Evolutionary conservation across 2,888 invertebrate species (phyloP), one percentile per base, ranked within the genome.

Genomic region (Archaeoteleia sp.): DNA sequence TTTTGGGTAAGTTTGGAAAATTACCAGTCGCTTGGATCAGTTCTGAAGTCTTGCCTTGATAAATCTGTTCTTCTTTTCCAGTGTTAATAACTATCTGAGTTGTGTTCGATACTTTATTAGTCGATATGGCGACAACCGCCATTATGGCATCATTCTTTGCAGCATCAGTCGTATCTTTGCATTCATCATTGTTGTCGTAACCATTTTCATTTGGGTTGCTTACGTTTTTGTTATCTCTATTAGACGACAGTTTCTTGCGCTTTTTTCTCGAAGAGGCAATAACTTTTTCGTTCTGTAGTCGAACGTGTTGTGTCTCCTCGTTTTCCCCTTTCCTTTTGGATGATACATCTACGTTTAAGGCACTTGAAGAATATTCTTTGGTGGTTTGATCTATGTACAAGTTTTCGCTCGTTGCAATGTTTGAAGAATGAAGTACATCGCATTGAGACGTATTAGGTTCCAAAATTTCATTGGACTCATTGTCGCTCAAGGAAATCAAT

Each of bases 1-100:
- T 74, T 49, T 77, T 80, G 0, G 79, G 70, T 1, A 78, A 46
- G 57, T 78, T 78, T 0, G 82, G 74, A 51, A 81, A 81, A 57
- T 80, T 83, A 8, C 81, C 79, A 0, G 84, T 83, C 0, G 83
- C 83, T 57, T 85, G 80, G 29, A 86, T 82, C 3, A 85, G 73
- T 27, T 85, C 86, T 0, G 84, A 81, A 0, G 85, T 85, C 53
- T 83, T 85, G 7, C 85, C 84, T 55, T 84, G 83, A 70, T 82
- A 85, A 37, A 85, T 79, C 39, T 85, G 85, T 53, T 85, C 83
- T 10, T 83, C 85, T 13, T 78, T 78, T 1, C 82, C 82, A 1
- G 81, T 83, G 62, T 84, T 84, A 25, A 85, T 84, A 40, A 86
- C 81, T 55, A 85, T 85, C 63, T 86, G 84, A 1, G 86, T 86